Evolutionary conservation across 2,888 invertebrate species (phyloP).

Genomic region (Lymantria dispar): DNA sequence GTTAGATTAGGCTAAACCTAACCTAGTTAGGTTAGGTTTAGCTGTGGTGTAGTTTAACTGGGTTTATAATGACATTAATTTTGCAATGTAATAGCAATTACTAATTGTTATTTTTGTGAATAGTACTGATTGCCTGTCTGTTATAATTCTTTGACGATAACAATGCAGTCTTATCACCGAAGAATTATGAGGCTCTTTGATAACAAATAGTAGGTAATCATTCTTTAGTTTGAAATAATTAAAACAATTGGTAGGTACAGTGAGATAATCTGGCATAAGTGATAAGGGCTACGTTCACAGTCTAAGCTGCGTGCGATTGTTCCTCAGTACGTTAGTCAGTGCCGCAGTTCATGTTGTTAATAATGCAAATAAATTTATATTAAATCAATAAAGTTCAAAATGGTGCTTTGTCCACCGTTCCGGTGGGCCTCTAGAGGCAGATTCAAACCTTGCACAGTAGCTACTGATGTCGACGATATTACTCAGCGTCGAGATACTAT

Average conservation of each 20-base stretch:
- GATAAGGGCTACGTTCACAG: conserved; percentile 70
- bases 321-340: conserved; percentile 41
- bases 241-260: conserved; percentile 76
- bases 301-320: conserved; percentile 59
- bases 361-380: conserved; percentile 10
- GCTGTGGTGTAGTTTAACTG: no score
- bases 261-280: conserved; percentile 67
- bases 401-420: conserved; percentile 77
- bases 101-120: conserved; percentile 26
- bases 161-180: conserved; percentile 51
- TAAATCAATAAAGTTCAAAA: conserved; percentile 29
- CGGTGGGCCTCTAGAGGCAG: conserved; percentile 65
- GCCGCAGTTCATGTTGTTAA: conserved; percentile 33
- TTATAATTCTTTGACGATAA: conserved; percentile 69
- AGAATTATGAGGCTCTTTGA: conserved; percentile 78
- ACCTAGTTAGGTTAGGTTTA: not conserved
- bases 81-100: not conserved
- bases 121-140: conserved; percentile 58
- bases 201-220: conserved; percentile 67
- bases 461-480: conserved; percentile 26
- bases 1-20: no score
- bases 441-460: conserved; percentile 51
- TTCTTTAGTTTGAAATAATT: conserved; percentile 74
- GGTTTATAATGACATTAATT: no score
- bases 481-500: conserved; percentile 60